A percentile compares a stretch with the other conserved stretches of the same genome.
phyloP scores from a whole-genome alignment of 2,888 invertebrate species.

The Spilarctia lutea region DNA sequence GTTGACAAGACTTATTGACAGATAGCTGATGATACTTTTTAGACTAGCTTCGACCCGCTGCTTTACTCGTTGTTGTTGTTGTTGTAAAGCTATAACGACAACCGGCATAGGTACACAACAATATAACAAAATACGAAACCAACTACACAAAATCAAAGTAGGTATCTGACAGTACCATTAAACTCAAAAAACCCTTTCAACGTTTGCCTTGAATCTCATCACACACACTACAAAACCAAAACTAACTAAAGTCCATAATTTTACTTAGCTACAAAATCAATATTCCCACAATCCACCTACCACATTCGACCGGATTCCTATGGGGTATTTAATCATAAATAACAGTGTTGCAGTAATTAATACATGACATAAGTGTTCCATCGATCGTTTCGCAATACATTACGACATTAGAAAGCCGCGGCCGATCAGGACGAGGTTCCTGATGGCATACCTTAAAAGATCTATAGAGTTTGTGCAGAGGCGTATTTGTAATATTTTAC shows the following conservation, averaged over 20 bases:
- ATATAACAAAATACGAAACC: too few relatives aligned
- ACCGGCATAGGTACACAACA: too few relatives aligned
- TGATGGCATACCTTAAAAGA: slow-evolving; percentile 76
- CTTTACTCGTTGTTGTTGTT: too few relatives aligned
- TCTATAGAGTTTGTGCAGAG: slow-evolving; percentile 61
- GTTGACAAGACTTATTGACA: too few relatives aligned
- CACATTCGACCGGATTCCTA: slow-evolving; percentile 26
- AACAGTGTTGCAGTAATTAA: slow-evolving; percentile 74
- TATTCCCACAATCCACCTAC: slow-evolving; percentile 9
- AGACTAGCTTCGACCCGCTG: too few relatives aligned
- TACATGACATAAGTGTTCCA: slow-evolving; percentile 80
- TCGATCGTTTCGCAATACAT: slow-evolving; percentile 76
- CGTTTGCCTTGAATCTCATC: background rate
- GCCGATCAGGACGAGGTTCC: slow-evolving; percentile 71
- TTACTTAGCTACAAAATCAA: background rate
- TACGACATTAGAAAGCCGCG: slow-evolving; percentile 83
- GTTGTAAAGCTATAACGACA: too few relatives aligned
- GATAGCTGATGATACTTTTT: too few relatives aligned
- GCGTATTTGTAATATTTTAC: slow-evolving; percentile 37
- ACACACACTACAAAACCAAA: background rate
- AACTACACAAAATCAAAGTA: too few relatives aligned
- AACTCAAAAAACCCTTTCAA: too few relatives aligned
- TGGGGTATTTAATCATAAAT: slow-evolving; percentile 48
- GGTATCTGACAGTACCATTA: too few relatives aligned
- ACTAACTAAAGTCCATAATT: background rate